A percentile compares a stretch with the other conserved stretches of the same genome.
Conservation (phyloP, 35 echinoderm and acorn worm genomes). For the Lytechinus variegatus region DNA sequence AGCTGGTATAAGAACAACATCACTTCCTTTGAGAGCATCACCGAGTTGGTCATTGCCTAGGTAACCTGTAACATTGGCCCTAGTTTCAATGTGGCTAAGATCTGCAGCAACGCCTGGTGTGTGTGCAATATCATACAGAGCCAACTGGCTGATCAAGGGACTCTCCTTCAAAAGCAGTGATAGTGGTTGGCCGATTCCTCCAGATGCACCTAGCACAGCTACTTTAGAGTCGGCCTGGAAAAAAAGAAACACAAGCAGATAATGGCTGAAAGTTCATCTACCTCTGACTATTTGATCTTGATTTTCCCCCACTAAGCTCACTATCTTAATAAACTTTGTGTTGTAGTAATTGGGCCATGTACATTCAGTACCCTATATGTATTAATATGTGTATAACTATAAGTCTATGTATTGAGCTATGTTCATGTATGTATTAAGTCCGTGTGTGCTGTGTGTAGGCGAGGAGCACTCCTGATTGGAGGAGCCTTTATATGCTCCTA, state of each 20-base stretch:
- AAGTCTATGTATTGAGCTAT: too few species aligned
- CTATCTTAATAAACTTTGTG: too few species aligned
- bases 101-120: constrained; percentile 94
- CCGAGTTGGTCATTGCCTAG: constrained; percentile 73
- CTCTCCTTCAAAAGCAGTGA: constrained; percentile 89
- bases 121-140: constrained; percentile 92
- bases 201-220: constrained; percentile 91
- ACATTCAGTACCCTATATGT: too few species aligned
- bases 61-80: constrained; percentile 76
- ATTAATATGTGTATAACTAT: too few species aligned
- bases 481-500: too few species aligned
- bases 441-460: too few species aligned
- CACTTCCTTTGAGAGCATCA: constrained; percentile 71
- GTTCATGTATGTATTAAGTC: too few species aligned
- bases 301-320: too few species aligned
- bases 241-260: background rate
- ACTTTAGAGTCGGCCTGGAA: constrained; percentile 67
- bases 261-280: too few species aligned
- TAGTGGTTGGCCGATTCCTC: constrained; percentile 95
- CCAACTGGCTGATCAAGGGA: constrained; percentile 68
- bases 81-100: constrained; percentile 88
- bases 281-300: too few species aligned
- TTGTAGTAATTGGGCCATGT: too few species aligned
- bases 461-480: too few species aligned
- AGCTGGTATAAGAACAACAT: constrained; percentile 93